A percentile compares a stretch with the other conserved stretches of the same genome.
phyloP scores from a whole-genome alignment of 2,888 invertebrate genomes.

The Glyphotaelius pellucidus region DNA sequence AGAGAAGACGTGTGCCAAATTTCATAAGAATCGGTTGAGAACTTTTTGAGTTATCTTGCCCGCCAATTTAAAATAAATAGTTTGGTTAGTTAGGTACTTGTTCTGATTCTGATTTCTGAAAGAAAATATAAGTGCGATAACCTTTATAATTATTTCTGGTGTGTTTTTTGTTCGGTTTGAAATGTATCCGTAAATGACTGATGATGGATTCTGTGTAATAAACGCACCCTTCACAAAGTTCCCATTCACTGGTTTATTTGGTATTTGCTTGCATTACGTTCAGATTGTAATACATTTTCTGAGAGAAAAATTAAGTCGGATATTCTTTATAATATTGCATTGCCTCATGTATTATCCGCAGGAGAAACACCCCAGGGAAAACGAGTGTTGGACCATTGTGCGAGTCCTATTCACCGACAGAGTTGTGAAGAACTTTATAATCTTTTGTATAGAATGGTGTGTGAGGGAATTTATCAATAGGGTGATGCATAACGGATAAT shows the following conservation, averaged over 20 bases:
- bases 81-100: not conserved
- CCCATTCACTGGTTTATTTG: not conserved
- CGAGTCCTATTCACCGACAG: not conserved
- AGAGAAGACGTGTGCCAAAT: no score
- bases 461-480: not conserved
- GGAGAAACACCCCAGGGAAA: not conserved
- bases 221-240: not conserved
- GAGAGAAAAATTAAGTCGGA: not conserved
- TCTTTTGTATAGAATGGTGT: not conserved
- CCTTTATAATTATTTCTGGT: not conserved
- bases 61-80: no score
- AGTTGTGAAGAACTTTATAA: conserved; percentile 2
- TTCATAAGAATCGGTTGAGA: no score
- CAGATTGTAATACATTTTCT: not conserved
- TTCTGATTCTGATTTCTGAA: not conserved
- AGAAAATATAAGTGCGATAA: not conserved
- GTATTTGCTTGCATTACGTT: not conserved
- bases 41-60: no score
- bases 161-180: no score
- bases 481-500: not conserved
- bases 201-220: not conserved
- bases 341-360: not conserved
- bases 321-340: not conserved
- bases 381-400: not conserved
- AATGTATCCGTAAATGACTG: not conserved